phyloP scores from a whole-genome alignment of 2,888 invertebrate species.

The Plagodis pulveraria region DNA sequence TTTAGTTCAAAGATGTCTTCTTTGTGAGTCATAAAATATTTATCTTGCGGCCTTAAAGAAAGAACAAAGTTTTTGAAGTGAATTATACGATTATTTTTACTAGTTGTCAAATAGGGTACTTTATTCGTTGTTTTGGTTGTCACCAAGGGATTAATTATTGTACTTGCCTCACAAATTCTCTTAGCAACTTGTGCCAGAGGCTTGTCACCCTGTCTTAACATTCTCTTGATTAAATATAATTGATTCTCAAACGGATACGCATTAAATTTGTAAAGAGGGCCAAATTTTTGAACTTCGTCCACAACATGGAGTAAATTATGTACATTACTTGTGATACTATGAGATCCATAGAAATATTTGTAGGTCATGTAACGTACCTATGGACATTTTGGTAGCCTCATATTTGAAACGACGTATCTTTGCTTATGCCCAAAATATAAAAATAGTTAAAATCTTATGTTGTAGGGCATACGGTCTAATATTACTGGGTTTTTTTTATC shows the following conservation, averaged over 20 bases:
- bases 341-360: conserved; percentile 10
- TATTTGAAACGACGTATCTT: too few species aligned
- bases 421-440: too few species aligned
- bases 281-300: conserved; percentile 4
- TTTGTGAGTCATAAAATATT: conserved; percentile 20
- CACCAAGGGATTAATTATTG: conserved; percentile 16
- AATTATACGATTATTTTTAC: conserved; percentile 13
- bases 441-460: too few species aligned
- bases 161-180: background rate
- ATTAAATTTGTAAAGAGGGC: conserved; percentile 7
- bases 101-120: conserved; percentile 4
- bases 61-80: conserved; percentile 15
- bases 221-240: conserved; percentile 1
- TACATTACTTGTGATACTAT: conserved; percentile 16
- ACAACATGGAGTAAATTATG: conserved; percentile 11
- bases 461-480: too few species aligned
- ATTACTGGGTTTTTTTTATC: too few species aligned
- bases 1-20: conserved; percentile 22
- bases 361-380: too few species aligned
- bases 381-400: too few species aligned
- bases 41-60: conserved; percentile 13
- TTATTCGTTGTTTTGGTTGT: background rate
- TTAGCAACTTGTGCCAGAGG: conserved; percentile 10
- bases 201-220: conserved; percentile 5
- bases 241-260: conserved; percentile 21